Percentiles rank a stretch among this genome's conserved stretches.
Conservation (phyloP, 2,888 invertebrate species). For the Limnephilus rhombicus region DNA sequence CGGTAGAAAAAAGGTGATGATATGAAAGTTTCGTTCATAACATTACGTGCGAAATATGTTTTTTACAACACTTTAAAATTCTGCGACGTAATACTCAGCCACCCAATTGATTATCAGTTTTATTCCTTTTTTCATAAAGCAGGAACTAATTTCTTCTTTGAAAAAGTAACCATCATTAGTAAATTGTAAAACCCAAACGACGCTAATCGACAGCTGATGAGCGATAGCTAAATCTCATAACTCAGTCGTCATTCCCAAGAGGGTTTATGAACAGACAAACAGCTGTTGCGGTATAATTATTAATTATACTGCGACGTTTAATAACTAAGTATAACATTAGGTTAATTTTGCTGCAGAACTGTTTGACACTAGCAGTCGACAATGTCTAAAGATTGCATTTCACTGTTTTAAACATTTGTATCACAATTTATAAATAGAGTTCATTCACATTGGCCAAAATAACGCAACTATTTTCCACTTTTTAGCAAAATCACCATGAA, state of each 20-base stretch:
- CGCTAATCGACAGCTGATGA: background rate
- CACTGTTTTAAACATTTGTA: background rate
- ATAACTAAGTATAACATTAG: too few relatives aligned
- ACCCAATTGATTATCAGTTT: background rate
- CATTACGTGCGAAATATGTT: background rate
- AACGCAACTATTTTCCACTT: background rate
- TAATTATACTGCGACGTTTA: too few relatives aligned
- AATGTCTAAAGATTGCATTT: background rate
- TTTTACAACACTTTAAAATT: background rate
- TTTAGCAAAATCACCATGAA: background rate
- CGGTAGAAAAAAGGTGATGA: conserved; percentile 21
- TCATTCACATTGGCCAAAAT: background rate
- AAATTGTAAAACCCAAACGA: background rate
- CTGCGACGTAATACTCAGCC: background rate
- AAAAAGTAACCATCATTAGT: background rate
- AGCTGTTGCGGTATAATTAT: background rate
- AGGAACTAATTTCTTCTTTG: background rate
- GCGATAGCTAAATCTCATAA: background rate
- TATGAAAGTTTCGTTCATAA: conserved; percentile 20
- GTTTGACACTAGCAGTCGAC: background rate
- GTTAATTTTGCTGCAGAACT: background rate
- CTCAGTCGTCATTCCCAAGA: background rate
- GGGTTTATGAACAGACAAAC: background rate
- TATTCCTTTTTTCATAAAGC: background rate
- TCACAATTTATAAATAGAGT: background rate